Conservation (phyloP, 1,140 invertebrate genomes). For the Drosophila triauraria region DNA sequence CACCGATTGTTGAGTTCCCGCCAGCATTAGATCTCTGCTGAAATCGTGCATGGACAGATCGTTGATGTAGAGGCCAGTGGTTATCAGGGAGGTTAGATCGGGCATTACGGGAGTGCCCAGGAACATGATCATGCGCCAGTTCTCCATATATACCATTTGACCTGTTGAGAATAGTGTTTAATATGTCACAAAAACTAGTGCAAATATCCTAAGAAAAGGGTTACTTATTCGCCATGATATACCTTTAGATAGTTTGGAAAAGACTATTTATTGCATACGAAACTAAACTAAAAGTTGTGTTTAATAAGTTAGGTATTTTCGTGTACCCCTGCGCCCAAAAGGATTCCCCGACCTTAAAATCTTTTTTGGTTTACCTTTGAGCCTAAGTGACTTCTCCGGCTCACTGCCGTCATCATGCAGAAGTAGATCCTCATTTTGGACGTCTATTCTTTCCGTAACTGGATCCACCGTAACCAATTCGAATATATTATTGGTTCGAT, state of each 20-base stretch:
- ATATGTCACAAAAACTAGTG: not conserved
- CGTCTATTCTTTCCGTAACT: slow-evolving; percentile 88
- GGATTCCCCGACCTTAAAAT: not conserved
- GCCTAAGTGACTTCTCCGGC: slow-evolving; percentile 90
- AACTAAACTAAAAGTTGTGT: not conserved
- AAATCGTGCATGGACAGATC: slow-evolving; percentile 99
- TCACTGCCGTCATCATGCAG: slow-evolving; percentile 88
- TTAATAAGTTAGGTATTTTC: not conserved
- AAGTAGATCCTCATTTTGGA: slow-evolving; percentile 87
- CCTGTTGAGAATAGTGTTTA: slow-evolving; percentile 85
- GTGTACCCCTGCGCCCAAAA: not conserved
- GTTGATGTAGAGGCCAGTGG: slow-evolving; percentile 96
- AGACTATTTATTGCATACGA: not conserved
- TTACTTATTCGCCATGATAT: not conserved
- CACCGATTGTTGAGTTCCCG: slow-evolving; percentile 98
- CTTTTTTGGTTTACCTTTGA: slow-evolving; percentile 89
- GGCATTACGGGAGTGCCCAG: slow-evolving; percentile 98
- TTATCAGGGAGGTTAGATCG: slow-evolving; percentile 94
- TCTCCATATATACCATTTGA: slow-evolving; percentile 99
- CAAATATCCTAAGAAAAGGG: not conserved
- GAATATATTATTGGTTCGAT: slow-evolving; percentile 98
- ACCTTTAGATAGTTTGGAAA: not conserved
- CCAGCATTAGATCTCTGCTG: slow-evolving; percentile 97
- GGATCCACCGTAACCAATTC: slow-evolving; percentile 95
- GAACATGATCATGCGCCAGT: slow-evolving; percentile 99